Evolutionary conservation across 2,888 invertebrate genomes (phyloP), one percentile per base, ranked within the genome.

Genomic region (Abrostola tripartita): DNA sequence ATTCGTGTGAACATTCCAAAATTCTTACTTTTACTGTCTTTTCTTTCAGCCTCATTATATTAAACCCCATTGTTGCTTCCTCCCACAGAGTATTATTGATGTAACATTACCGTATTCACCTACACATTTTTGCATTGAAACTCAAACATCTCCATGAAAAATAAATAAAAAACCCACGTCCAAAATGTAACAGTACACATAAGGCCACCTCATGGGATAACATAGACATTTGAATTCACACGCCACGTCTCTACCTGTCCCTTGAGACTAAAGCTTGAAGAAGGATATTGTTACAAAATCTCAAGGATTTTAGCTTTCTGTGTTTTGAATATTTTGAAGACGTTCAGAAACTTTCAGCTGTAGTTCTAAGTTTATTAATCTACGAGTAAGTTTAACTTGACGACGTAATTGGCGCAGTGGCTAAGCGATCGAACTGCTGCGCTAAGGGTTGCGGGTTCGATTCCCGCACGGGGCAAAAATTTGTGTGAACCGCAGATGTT

Each of bases 181-280:
- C 49, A 42, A 60, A 63, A 72, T 50, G 61, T 56, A 56, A 72
- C 52, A 56, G 36, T 47, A 67, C 71, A 73, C 60, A 58, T 71
- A 61, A 64, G 64, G 49, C 0, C 56, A 44, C 11, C 71, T 53
- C 62, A 14, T 36, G 78, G 65, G 76, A 67, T 41, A 49, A 53
- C 40, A 53, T 24, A 65, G 66, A 66, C 61, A 74, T 78, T 80
- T 80, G 75, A 68, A 78, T 80, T 78, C 67, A 12, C 37, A 65
- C 65, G 54, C 65, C 74, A 62, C 56, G n/a, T 38, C 44, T 61
- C 63, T 61, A 63, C 55, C 37, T 10, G 36, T 67, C 81, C 63
- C 76, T 0, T 0, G 79, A 52, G 81, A 38, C 5, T 7, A 37
- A 14, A 49, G 60, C 68, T 61, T 80, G 66, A 68, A 74, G 61